Conservation (phyloP, 2,797 vertebrate species). For the Scolopax bukidnonensis region DNA sequence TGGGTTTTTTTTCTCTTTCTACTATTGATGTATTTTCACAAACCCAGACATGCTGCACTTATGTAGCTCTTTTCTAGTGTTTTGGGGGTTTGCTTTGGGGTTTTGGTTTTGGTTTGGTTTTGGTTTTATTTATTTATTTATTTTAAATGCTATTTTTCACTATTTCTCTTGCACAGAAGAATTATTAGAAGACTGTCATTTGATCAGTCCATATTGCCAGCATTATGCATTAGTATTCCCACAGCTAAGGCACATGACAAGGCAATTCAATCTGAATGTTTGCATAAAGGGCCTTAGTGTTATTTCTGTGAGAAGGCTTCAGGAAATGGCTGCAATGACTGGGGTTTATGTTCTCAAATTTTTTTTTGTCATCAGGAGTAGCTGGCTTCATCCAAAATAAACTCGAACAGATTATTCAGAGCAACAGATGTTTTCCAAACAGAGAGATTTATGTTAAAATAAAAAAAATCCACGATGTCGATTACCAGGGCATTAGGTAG, state of each 20-base stretch:
- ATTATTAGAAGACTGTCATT: neutral
- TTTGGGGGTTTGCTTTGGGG: neutral
- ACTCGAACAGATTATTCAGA: conserved; percentile 43
- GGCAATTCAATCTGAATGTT: neutral
- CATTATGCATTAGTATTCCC: neutral
- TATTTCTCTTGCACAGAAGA: neutral
- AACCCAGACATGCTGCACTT: neutral
- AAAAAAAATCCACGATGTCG: neutral
- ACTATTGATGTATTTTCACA: neutral
- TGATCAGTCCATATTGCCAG: neutral
- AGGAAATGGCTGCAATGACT: conserved; percentile 20
- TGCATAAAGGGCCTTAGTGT: neutral
- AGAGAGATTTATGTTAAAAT: neutral
- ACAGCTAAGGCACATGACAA: neutral
- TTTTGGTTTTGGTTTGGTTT: too few species aligned
- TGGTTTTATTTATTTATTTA: neutral
- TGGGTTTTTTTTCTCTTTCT: neutral
- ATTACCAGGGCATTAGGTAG: neutral
- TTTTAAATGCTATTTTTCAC: neutral
- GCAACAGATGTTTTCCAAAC: neutral
- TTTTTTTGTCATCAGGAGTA: neutral
- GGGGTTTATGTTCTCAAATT: neutral
- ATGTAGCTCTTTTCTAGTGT: neutral
- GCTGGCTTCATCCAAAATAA: neutral
- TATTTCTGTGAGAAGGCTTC: conserved; percentile 19